A percentile compares a stretch with the other conserved stretches of the same genome.
Evolutionary conservation across 1,140 invertebrate species (phyloP).

Genomic region (Pantala flavescens): DNA sequence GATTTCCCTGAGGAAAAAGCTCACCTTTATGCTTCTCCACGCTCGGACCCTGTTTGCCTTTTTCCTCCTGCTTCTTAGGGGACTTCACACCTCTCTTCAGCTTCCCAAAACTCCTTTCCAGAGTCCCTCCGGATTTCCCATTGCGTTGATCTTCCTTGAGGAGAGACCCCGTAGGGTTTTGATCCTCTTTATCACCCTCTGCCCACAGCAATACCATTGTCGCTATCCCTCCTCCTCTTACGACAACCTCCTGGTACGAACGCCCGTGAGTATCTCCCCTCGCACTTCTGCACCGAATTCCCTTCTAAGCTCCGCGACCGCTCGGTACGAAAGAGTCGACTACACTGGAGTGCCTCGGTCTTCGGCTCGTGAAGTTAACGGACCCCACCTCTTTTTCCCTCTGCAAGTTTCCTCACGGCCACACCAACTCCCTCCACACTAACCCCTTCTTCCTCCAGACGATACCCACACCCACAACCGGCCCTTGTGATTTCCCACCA

Average conservation of each 20-base stretch:
- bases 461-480: not conserved
- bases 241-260: not conserved
- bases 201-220: not conserved
- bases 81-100: not conserved
- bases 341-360: no score
- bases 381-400: not conserved
- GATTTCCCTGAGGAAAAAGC: not conserved
- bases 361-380: no score
- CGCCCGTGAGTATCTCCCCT: no score
- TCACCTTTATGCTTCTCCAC: constrained; percentile 4
- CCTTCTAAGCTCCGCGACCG: no score
- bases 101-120: not conserved
- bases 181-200: not conserved
- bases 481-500: not conserved
- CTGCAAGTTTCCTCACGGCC: not conserved
- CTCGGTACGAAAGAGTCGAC: no score
- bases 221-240: not conserved
- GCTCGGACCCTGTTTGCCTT: not conserved
- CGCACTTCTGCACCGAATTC: no score
- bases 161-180: not conserved
- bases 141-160: not conserved
- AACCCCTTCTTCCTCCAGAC: not conserved
- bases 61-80: not conserved
- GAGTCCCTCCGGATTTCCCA: not conserved
- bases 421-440: not conserved